Base-by-base conservation (phyloP, 2,113 vertebrate genomes). In the Gambusia affinis region DNA sequence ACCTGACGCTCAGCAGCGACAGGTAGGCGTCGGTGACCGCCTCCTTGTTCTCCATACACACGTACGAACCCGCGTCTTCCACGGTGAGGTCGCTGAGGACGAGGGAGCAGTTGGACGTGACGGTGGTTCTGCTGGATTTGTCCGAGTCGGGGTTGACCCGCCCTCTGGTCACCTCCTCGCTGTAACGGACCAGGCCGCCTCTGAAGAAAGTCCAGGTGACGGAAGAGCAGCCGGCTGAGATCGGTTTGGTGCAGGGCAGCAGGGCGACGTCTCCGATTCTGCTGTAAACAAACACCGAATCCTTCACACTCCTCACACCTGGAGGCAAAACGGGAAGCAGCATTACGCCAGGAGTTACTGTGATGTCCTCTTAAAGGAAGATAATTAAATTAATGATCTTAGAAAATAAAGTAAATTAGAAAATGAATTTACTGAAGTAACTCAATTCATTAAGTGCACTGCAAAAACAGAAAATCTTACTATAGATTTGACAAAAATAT, bases 161-260 rank as follows among this genome's bases (percentile, higher is more conserved):
- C 4, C 87, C 87, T 6, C 0, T 0, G 2, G 0, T 47, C 35
- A 89, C 80, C 44, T 82, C 80, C 0, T 22, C 0, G 0, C 4
- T 29, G 75, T 47, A 77, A 0, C 2, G 12, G 15, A 77, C 54
- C 0, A 6, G 8, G 0, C 47, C 64, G 0, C 63, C 70, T 42
- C 54, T 67, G 67, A 57, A 89, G 79, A 84, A 87, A 72, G 68
- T 89, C 89, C 89, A 91, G 64, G 54, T 68, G 78, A 85, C 7
- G 4, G 2, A 0, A 30, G 82, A 68, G 76, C 87, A 89, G 80
- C 67, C 22, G 0, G 47, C 1, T 14, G 66, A 6, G 0, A 1
- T 1, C 11, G 11, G 27, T 2, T 2, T 28, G 44, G 2, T 2
- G 8, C 85, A 91, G 0, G 80, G 84, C 47, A 91, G 84, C 1